phyloP scores from a whole-genome alignment of 1,140 invertebrate genomes.

The Diploscapter pachys region DNA sequence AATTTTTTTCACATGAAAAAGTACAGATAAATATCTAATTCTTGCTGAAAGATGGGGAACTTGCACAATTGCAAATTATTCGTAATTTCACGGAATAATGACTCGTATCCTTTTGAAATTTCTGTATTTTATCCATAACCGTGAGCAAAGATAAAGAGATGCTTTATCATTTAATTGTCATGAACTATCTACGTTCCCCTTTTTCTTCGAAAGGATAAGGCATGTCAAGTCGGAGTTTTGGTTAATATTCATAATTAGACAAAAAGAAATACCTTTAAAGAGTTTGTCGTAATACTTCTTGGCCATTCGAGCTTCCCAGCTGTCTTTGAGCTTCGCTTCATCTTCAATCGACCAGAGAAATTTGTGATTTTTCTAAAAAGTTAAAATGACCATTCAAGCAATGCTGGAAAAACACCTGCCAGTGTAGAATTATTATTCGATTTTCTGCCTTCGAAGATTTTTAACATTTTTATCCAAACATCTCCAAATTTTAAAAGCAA shows the following conservation, averaged over 20 bases:
- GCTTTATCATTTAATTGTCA: background rate
- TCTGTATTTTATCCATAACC: background rate
- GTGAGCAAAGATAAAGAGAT: background rate
- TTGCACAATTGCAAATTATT: no score
- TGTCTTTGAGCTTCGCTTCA: slow-evolving; percentile 58
- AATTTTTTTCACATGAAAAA: background rate
- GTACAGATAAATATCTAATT: background rate
- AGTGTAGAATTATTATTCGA: slow-evolving; percentile 14
- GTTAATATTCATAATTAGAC: background rate
- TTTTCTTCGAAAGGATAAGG: background rate
- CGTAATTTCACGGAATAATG: no score
- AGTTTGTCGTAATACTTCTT: slow-evolving; percentile 97
- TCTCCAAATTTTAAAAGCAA: background rate
- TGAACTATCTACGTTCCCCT: background rate
- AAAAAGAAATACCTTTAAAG: slow-evolving; percentile 69
- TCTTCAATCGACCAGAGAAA: slow-evolving; percentile 87
- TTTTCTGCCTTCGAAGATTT: background rate
- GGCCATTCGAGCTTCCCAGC: slow-evolving; percentile 80
- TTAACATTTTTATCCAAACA: background rate
- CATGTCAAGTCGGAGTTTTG: background rate
- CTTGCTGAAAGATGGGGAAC: background rate
- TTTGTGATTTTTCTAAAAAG: slow-evolving; percentile 82
- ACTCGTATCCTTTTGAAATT: background rate
- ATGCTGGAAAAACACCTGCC: slow-evolving; percentile 41
- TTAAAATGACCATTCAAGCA: background rate